Base-by-base conservation (phyloP, 2,888 invertebrate species). In the Bellardia pandia region DNA sequence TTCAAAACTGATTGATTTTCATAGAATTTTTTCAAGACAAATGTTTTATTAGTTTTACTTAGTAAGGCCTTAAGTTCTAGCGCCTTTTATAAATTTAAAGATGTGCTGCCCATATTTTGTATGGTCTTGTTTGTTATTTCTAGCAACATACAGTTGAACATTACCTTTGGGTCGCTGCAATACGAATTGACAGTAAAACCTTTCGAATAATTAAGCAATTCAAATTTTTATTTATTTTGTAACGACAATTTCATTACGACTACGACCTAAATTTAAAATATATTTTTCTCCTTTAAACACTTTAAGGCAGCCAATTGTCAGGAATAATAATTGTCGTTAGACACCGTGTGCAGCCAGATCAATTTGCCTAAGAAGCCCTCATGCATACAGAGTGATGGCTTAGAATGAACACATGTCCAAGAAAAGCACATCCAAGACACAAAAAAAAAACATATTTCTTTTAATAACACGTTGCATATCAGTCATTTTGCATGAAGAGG, bases 401-500 rank as follows among this genome's bases (percentile, higher is more conserved):
- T 48, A 16, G 30, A n/a, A 40, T 23, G 53, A 83, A 37, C 82
- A 71, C 16, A 71, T 76, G 76, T 62, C 69, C 69, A 69, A 45
- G 45, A 45, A 13, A 45, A 13, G 6, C 37, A 37, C 37, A 56
- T 14, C 45, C 33, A 60, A 74, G 58, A 53, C 64, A 51, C 33
- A 60, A 68, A 48, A 53, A 53, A 51, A 40, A 13, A 48, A 60
- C n/a, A n/a, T n/a, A 58, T 68, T 79, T 74, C 75, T 84, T 68
- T 60, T 60, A 66, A 78, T 60, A 68, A 69, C n/a, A 53, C 51
- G 68, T 75, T 48, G 68, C 68, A 75, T 85, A 75, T 66, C 62
- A 68, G 82, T 85, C 62, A 68, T 85, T 85, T 85, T 78, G 78
- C 77, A 75, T 78, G 81, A 69, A 42, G 56, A 71, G 87, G 87